A percentile compares a stretch with the other conserved stretches of the same genome.
phyloP scores from a whole-genome alignment of 2,797 vertebrate genomes.

The Acropternis orthonyx region DNA sequence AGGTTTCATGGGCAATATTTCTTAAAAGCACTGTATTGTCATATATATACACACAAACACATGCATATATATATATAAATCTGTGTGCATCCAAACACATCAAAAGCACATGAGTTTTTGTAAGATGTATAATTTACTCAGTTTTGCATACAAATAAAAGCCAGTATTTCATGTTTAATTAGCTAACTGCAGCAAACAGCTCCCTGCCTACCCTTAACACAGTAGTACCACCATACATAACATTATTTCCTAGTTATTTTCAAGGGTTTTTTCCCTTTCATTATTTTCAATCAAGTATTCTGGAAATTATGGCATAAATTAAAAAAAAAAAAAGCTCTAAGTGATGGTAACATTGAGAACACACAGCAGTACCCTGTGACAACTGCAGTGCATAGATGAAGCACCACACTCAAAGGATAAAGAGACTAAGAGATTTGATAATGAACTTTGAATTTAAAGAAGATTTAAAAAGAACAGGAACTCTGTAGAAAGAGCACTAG shows the following conservation, averaged over 20 bases:
- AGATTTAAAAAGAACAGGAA: background rate
- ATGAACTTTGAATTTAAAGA: background rate
- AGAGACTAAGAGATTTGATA: background rate
- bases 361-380: background rate
- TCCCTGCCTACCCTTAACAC: fast-evolving
- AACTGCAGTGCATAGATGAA: background rate
- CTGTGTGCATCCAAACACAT: background rate
- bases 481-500: background rate
- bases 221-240: background rate
- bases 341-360: background rate
- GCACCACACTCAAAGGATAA: background rate
- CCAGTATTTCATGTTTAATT: background rate
- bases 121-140: background rate
- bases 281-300: background rate
- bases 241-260: background rate
- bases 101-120: background rate
- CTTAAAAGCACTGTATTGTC: background rate
- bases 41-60: background rate
- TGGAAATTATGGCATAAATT: background rate
- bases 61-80: background rate
- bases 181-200: background rate
- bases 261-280: background rate
- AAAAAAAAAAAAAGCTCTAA: background rate
- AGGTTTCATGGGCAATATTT: background rate
- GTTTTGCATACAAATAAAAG: background rate